Conservation (phyloP, 2,888 invertebrate species). For the Drosophila bunnanda region DNA sequence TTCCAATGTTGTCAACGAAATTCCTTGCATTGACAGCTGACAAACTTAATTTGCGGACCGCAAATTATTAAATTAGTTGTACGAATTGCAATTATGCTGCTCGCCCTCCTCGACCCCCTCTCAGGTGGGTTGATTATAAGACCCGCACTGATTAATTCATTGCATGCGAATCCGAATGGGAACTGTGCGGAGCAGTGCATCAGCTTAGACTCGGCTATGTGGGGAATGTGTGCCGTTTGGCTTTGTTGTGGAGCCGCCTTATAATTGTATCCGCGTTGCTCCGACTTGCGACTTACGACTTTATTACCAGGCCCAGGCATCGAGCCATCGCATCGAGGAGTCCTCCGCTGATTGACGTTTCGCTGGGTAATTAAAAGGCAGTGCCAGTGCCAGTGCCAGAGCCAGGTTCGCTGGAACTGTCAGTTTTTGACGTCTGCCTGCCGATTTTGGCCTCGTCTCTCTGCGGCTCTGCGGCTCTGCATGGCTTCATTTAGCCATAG, state of each 20-base stretch:
- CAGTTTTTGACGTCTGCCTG: conserved; percentile 65
- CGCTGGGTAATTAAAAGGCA: conserved; percentile 57
- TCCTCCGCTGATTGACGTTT: conserved; percentile 49
- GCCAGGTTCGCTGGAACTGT: conserved; percentile 67
- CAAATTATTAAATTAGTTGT: conserved; percentile 77
- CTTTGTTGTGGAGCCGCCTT: conserved; percentile 73
- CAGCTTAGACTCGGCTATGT: conserved; percentile 43
- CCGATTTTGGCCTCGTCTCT: conserved; percentile 48
- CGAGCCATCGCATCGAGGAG: conserved; percentile 14
- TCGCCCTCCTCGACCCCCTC: background rate
- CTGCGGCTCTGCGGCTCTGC: conserved; percentile 17
- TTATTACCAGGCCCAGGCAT: conserved; percentile 57
- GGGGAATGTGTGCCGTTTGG: conserved; percentile 69
- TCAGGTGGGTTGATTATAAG: conserved; percentile 46
- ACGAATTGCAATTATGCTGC: conserved; percentile 70
- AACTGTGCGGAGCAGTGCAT: conserved; percentile 11
- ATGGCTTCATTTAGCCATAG: conserved; percentile 68
- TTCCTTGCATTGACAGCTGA: conserved; percentile 82
- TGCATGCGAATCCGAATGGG: conserved; percentile 62
- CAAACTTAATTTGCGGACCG: conserved; percentile 82
- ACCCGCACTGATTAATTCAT: conserved; percentile 72
- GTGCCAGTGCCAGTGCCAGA: conserved; percentile 15
- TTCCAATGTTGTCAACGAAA: conserved; percentile 83
- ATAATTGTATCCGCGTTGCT: conserved; percentile 73
- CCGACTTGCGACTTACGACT: conserved; percentile 53